Percentiles rank a stretch among this genome's conserved stretches.
Evolutionary conservation across 2,113 vertebrate genomes (phyloP).

Genomic region (Pelecanoides urinatrix): DNA sequence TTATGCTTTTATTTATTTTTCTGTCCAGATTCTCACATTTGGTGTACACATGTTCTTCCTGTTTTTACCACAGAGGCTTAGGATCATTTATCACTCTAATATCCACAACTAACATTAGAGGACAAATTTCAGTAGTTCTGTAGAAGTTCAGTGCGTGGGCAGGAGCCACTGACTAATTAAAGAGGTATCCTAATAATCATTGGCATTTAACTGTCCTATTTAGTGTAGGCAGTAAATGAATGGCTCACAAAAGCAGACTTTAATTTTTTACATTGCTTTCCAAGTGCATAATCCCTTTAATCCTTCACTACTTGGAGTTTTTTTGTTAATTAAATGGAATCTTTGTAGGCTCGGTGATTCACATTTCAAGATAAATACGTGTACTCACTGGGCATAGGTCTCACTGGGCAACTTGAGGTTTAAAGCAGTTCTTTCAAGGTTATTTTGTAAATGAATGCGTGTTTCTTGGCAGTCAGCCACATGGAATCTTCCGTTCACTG

Average conservation of each 20-base stretch:
- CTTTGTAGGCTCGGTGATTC: constrained; percentile 1
- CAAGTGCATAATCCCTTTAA: constrained; percentile 16
- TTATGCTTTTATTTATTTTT: neutral
- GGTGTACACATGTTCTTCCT: neutral
- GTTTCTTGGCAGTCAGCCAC: neutral
- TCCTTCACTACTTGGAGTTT: neutral
- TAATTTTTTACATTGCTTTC: neutral
- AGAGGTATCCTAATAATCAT: neutral
- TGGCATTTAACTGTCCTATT: neutral
- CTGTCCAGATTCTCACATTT: neutral
- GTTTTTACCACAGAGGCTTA: neutral
- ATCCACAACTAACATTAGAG: neutral
- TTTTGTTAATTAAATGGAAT: constrained; percentile 62
- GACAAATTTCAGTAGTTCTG: neutral
- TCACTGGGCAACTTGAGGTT: neutral
- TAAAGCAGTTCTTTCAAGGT: constrained; percentile 49
- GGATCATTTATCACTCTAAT: neutral
- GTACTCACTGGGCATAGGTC: constrained; percentile 17
- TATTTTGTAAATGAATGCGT: constrained; percentile 9
- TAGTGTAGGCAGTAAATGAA: constrained; percentile 10
- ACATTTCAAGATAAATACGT: neutral
- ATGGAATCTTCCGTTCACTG: neutral
- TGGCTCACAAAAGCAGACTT: neutral
- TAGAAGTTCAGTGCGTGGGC: neutral
- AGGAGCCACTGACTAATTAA: neutral